Evolutionary conservation across 2,888 invertebrate genomes (phyloP), one percentile per base, ranked within the genome.

Genomic region (Halictus ligatus): DNA sequence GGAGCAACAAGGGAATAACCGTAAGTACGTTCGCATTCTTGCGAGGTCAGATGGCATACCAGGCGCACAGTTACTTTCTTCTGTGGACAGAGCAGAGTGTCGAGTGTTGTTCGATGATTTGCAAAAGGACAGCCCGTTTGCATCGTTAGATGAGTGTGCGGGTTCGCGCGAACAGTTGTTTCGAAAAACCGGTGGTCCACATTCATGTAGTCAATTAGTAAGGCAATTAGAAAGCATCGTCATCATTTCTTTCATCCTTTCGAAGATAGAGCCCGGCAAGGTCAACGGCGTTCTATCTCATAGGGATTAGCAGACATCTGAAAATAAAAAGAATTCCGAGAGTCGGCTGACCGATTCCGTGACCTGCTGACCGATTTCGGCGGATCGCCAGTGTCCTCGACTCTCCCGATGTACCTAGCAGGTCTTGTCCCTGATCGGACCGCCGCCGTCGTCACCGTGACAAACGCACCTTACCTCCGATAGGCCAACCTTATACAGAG

Each of bases 301-400:
- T 29, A 18, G 29, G 15, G 3, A 35, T 18, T 64, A 64, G 6
- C 29, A 1, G 64, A 7, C 64, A 64, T 1, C 64, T 8, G 64
- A 35, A 29, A 21, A 21, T 69, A 10, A 69, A 40, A 21, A 40
- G n/a, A 40, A 21, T n/a, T 69, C 10, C 10, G 69, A n/a, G 71
- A 43, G 43, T 43, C 54, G 71, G 21, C 83, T 87, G n/a, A n/a
- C n/a, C n/a, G n/a, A n/a, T n/a, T n/a, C n/a, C n/a, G 82, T 91
- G 93, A 93, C 93, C 93, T 84, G 89, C 89, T 93, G 91, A 92
- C 92, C 93, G 92, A 93, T 93, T 93, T 93, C 84, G 83, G 81
- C 73, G 81, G 89, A 84, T 90, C 81, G 75, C 78, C 86, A 80
- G 78, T 89, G 90, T 91, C 90, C 90, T 71, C 71, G 71, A 71